Evolutionary conservation across 2,113 vertebrate species (phyloP).

Genomic region (Centropus unirufus): DNA sequence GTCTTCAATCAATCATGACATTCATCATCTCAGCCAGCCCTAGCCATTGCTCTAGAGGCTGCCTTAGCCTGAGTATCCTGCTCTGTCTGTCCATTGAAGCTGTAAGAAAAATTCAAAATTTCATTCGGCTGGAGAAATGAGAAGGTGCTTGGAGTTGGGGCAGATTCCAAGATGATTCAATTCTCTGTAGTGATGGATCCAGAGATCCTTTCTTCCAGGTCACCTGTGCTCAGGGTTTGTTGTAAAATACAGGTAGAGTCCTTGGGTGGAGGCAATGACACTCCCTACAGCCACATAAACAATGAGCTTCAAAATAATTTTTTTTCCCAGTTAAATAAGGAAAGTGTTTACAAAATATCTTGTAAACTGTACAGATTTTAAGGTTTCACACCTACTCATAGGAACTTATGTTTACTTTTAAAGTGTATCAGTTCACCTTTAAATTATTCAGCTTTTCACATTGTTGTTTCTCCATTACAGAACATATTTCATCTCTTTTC

Average conservation of each 20-base stretch:
- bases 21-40: not conserved
- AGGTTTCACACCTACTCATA: not conserved
- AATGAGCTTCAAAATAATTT: not conserved
- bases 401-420: not conserved
- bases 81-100: not conserved
- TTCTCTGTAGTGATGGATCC: not conserved
- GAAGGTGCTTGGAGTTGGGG: not conserved
- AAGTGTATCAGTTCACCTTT: not conserved
- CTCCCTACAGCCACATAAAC: not conserved
- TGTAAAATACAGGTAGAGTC: not conserved
- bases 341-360: not conserved
- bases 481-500: not conserved
- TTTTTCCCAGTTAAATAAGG: not conserved
- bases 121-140: not conserved
- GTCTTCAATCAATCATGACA: not conserved
- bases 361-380: not conserved
- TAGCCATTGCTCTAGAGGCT: not conserved
- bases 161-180: not conserved
- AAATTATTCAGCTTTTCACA: not conserved
- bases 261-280: not conserved
- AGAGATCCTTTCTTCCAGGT: accelerated
- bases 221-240: accelerated
- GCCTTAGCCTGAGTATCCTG: not conserved
- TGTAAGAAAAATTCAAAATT: not conserved
- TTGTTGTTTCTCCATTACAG: not conserved